These are phyloP conservation scores for Lasiurus cinereus DNA, from an alignment of 2,113 vertebrate genomes.

Conservation along the genomic window DNA sequence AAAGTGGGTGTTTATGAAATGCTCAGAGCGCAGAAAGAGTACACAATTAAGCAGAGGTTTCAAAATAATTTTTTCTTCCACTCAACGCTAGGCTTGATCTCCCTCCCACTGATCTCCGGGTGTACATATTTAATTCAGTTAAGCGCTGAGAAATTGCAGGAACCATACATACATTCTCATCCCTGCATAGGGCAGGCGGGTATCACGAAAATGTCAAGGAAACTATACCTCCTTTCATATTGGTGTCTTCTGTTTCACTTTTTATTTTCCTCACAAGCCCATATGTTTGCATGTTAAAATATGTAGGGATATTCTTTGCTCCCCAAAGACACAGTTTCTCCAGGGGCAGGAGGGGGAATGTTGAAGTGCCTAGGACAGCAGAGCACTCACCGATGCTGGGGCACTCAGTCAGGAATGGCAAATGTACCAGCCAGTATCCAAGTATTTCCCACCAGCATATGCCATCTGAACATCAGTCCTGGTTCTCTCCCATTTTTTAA, in stretches of 20 bases:
- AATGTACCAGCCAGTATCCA: neutral
- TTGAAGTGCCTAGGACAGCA: neutral
- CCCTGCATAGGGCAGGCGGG: neutral
- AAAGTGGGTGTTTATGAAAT: slow-evolving; percentile 14
- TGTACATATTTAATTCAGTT: neutral
- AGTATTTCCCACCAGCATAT: neutral
- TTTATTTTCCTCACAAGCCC: neutral
- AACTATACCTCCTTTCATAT: neutral
- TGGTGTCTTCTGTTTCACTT: neutral
- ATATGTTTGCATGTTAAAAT: slow-evolving; percentile 22
- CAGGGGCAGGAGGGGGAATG: no score
- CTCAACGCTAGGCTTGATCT: neutral
- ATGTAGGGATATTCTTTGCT: neutral
- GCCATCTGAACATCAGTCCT: neutral
- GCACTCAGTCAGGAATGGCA: neutral
- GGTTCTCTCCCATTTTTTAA: neutral
- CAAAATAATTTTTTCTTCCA: neutral
- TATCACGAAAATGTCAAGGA: neutral
- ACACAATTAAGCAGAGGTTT: neutral
- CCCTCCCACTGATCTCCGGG: neutral
- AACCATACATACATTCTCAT: neutral
- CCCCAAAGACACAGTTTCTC: slow-evolving; percentile 8
- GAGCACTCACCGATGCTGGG: neutral
- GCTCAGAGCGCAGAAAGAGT: neutral
- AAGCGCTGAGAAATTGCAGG: neutral